Evolutionary conservation across 2,113 vertebrate species (phyloP).

Genomic region (Hippolais icterina): DNA sequence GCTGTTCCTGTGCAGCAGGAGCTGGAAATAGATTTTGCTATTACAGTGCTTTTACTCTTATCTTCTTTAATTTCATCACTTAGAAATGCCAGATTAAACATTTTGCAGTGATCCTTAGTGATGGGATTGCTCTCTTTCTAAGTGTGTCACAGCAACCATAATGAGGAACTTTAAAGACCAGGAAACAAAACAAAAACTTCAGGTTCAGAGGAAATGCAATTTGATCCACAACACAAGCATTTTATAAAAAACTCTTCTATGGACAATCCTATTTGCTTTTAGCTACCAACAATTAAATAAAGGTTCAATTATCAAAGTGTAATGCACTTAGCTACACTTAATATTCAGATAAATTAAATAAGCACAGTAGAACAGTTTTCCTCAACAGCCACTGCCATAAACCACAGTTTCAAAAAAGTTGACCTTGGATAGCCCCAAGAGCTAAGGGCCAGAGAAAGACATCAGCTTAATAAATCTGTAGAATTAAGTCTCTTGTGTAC

Average conservation of each 20-base stretch:
- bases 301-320: background rate
- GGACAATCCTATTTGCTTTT: background rate
- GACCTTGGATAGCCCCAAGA: background rate
- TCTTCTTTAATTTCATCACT: conserved; percentile 30
- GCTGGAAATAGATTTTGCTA: conserved; percentile 46
- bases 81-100: conserved; percentile 39
- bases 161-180: background rate
- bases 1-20: background rate
- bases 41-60: conserved; percentile 29
- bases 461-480: background rate
- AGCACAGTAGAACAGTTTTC: background rate
- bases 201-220: background rate
- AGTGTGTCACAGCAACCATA: background rate
- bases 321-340: background rate
- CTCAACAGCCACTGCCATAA: background rate
- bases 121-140: background rate
- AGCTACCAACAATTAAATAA: conserved; percentile 17
- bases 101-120: background rate
- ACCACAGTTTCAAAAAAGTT: background rate
- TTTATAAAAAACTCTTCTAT: background rate
- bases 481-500: background rate
- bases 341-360: conserved; percentile 13
- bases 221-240: background rate
- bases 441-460: background rate
- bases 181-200: background rate